phyloP scores from a whole-genome alignment of 2,113 vertebrate species.

The Bucco capensis region DNA sequence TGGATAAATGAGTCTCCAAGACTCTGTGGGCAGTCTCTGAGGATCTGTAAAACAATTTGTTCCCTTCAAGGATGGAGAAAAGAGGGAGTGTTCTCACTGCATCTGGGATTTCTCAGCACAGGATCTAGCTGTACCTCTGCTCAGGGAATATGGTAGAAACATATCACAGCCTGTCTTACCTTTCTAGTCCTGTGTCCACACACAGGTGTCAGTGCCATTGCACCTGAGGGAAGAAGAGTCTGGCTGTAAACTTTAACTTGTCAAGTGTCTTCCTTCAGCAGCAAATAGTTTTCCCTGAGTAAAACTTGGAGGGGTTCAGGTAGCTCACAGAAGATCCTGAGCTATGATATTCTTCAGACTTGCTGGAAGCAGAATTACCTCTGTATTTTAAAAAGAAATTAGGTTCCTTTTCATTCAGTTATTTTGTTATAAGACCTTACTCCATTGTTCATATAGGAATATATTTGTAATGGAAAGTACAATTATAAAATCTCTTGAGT shows the following conservation, averaged over 20 bases:
- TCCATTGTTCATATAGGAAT: not conserved
- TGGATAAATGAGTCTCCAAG: not conserved
- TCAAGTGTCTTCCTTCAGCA: not conserved
- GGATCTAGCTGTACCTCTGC: not conserved
- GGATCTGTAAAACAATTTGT: not conserved
- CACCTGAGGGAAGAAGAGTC: not conserved
- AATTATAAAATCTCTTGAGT: conserved; percentile 13
- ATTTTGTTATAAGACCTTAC: not conserved
- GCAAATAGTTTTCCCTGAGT: not conserved
- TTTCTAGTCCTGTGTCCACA: not conserved
- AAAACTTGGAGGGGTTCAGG: not conserved
- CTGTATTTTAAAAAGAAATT: not conserved
- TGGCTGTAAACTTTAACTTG: not conserved
- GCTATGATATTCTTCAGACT: not conserved
- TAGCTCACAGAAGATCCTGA: not conserved
- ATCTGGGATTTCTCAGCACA: not conserved
- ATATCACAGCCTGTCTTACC: rapidly evolving
- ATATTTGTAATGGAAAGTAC: not conserved
- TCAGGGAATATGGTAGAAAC: not conserved
- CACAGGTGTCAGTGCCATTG: not conserved
- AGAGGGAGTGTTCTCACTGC: not conserved
- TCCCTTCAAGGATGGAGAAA: not conserved
- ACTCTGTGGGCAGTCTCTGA: not conserved
- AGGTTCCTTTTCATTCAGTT: not conserved
- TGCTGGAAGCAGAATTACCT: not conserved